These are phyloP conservation scores for Antitype chi DNA, from an alignment of 2,888 invertebrate species.

Conservation along the genomic window DNA sequence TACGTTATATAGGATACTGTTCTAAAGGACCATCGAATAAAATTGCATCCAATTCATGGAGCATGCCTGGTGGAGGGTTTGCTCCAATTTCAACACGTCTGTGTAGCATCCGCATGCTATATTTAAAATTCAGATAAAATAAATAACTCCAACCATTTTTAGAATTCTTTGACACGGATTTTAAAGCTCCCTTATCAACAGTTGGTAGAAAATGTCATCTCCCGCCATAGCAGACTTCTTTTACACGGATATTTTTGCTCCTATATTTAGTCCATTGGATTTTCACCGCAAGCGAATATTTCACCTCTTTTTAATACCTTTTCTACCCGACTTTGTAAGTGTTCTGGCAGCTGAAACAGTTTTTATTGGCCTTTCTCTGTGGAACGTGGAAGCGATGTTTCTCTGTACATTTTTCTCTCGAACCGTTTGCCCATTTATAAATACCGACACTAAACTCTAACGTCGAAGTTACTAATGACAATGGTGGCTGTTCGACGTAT, in stretches of 20 bases:
- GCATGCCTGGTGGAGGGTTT: not conserved
- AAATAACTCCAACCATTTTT: not conserved
- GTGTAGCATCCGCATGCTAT: not conserved
- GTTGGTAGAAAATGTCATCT: not conserved
- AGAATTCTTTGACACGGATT: not conserved
- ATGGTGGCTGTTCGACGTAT: constrained; percentile 38
- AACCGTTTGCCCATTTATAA: constrained; percentile 53
- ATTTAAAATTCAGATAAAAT: not conserved
- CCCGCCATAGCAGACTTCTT: not conserved
- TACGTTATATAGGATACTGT: not conserved
- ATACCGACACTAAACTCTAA: constrained; percentile 44
- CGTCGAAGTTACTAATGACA: constrained; percentile 51
- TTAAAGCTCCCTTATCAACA: not conserved
- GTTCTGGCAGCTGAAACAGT: constrained; percentile 44
- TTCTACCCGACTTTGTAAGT: constrained; percentile 4
- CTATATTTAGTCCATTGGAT: not conserved
- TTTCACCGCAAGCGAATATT: not conserved
- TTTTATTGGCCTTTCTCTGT: constrained; percentile 31
- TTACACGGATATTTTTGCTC: not conserved
- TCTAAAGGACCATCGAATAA: not conserved
- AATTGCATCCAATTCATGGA: not conserved
- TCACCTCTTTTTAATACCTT: not conserved
- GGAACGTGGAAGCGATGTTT: constrained; percentile 54
- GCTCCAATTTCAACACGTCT: not conserved
- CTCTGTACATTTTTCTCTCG: constrained; percentile 41